Evolutionary conservation across 2,113 vertebrate species (phyloP).

Genomic region (Clarias batrachus): DNA sequence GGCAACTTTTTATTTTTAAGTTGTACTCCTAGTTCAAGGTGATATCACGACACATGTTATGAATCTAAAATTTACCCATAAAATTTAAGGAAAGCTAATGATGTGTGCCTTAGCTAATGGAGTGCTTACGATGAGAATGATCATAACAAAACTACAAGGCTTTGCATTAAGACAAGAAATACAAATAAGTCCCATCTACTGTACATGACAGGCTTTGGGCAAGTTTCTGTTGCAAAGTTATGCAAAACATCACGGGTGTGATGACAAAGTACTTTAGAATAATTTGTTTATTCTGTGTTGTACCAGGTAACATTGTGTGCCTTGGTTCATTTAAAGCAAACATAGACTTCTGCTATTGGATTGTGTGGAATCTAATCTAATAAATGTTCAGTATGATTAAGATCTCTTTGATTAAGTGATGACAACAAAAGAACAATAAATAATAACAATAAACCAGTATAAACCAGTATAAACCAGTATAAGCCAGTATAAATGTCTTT

Average conservation of each 20-base stretch:
- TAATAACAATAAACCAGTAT: too few relatives aligned
- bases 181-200: background rate
- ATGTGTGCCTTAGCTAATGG: background rate
- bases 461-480: too few relatives aligned
- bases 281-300: background rate
- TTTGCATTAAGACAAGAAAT: background rate
- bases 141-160: background rate
- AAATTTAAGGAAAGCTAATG: background rate
- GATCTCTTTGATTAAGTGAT: background rate
- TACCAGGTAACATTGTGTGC: background rate
- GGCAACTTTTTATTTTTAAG: background rate
- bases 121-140: background rate
- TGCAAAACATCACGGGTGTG: background rate
- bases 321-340: background rate
- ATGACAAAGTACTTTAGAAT: background rate
- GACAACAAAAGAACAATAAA: too few relatives aligned
- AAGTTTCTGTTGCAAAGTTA: background rate
- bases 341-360: background rate
- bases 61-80: background rate
- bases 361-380: background rate
- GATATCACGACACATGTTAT: background rate
- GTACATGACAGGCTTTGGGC: background rate
- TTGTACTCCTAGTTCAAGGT: background rate
- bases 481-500: too few relatives aligned
- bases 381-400: too few relatives aligned